Conservation (phyloP, 2,113 vertebrate genomes). For the Eolophus roseicapilla region DNA sequence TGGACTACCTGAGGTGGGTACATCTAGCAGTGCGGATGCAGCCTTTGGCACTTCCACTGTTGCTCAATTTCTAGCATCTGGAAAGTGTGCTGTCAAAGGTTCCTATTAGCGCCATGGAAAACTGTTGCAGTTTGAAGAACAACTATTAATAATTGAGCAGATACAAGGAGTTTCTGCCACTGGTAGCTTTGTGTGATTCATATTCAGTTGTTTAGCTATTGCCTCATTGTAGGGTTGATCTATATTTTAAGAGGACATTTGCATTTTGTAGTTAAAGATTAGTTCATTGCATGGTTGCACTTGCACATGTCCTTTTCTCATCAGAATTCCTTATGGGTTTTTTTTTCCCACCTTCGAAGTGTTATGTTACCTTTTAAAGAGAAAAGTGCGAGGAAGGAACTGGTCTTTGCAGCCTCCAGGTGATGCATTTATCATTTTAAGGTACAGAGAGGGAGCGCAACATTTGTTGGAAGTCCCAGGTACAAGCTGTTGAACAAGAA, state of each 20-base stretch:
- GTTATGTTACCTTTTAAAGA: neutral
- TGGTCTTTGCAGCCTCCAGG: neutral
- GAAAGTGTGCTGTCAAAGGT: neutral
- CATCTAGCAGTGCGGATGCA: neutral
- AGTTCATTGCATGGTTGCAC: neutral
- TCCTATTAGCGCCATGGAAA: neutral
- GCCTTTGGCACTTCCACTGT: neutral
- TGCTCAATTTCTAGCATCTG: accelerated
- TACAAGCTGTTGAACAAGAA: neutral
- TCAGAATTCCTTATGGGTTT: neutral
- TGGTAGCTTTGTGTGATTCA: neutral
- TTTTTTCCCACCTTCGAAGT: neutral
- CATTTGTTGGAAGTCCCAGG: neutral
- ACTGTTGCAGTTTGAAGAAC: neutral
- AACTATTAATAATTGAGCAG: neutral
- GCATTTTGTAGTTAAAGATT: neutral
- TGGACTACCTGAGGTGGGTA: neutral
- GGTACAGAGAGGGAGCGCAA: neutral
- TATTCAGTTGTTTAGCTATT: neutral
- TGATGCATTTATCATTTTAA: neutral
- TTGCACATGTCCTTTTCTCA: neutral
- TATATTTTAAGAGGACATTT: neutral
- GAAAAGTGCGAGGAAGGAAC: neutral
- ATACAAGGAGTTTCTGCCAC: neutral
- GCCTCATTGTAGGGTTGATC: neutral